These are phyloP conservation scores for Ptiloglossa arizonensis DNA, from an alignment of 1,140 invertebrate genomes.

Conservation along the genomic window DNA sequence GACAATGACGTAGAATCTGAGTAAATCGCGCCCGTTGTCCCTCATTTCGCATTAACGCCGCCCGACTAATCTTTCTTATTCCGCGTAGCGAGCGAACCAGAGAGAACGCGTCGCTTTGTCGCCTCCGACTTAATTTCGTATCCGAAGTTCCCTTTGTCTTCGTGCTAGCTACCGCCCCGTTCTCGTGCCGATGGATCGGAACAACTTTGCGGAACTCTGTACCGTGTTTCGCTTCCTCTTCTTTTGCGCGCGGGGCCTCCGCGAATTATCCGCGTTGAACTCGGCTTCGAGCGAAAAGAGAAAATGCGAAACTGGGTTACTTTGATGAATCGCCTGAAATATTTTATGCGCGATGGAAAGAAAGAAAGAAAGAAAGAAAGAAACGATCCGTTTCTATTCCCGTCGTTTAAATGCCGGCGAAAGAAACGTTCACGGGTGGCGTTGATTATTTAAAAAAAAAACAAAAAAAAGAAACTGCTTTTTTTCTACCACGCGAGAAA, in stretches of 20 bases:
- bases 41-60: constrained; percentile 43
- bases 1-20: constrained; percentile 76
- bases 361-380: neutral
- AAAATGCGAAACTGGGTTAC: neutral
- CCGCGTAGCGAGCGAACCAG: no score
- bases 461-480: no score
- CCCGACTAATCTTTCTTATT: constrained; percentile 46
- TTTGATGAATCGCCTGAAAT: constrained; percentile 19
- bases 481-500: no score
- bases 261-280: neutral
- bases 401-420: neutral
- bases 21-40: constrained; percentile 61
- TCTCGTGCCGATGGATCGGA: neutral
- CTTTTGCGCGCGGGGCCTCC: no score
- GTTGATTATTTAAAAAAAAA: neutral
- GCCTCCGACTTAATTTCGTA: constrained; percentile 36
- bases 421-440: no score
- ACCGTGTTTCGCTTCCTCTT: neutral
- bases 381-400: constrained; percentile 8
- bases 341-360: neutral
- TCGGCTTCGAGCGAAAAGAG: neutral
- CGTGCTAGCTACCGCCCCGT: neutral
- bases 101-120: constrained; percentile 16
- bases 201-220: neutral
- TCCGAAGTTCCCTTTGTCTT: constrained; percentile 16